Evolutionary conservation across 1,140 invertebrate genomes (phyloP).

Genomic region (Lanistes nyassanus): DNA sequence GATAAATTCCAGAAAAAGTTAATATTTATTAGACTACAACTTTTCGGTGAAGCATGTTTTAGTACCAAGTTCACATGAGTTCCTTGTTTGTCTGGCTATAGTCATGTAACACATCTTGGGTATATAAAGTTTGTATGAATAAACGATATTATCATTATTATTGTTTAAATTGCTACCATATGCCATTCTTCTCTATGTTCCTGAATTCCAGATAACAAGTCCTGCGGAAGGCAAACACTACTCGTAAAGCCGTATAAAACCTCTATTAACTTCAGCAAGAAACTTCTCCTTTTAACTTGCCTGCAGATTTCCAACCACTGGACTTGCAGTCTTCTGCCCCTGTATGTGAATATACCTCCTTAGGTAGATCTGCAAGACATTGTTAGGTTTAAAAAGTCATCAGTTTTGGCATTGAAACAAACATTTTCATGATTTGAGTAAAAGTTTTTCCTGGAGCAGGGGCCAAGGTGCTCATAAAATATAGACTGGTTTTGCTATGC

Average conservation of each 20-base stretch:
- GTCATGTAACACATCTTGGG: background rate
- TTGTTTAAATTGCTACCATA: background rate
- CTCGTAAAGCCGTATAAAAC: background rate
- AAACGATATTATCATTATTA: background rate
- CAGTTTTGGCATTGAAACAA: too few species aligned
- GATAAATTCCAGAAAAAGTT: too few species aligned
- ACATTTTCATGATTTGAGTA: too few species aligned
- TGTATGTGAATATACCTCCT: background rate
- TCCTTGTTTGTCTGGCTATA: too few species aligned
- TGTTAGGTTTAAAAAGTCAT: too few species aligned
- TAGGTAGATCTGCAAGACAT: too few species aligned
- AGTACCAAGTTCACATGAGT: too few species aligned
- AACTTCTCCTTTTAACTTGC: conserved; percentile 9
- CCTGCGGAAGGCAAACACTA: background rate
- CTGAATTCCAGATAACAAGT: background rate
- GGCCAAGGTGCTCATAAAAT: too few species aligned
- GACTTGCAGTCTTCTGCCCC: conserved; percentile 8
- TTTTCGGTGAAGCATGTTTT: too few species aligned
- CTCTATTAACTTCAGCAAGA: conserved; percentile 1
- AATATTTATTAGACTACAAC: too few species aligned
- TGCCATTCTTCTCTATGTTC: background rate
- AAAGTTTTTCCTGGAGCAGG: too few species aligned
- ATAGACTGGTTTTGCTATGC: too few species aligned
- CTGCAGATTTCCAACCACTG: conserved; percentile 7
- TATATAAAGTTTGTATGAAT: background rate